Evolutionary conservation across 2,113 vertebrate genomes (phyloP), one percentile per base, ranked within the genome.

Genomic region (Odontophorus gujanensis): DNA sequence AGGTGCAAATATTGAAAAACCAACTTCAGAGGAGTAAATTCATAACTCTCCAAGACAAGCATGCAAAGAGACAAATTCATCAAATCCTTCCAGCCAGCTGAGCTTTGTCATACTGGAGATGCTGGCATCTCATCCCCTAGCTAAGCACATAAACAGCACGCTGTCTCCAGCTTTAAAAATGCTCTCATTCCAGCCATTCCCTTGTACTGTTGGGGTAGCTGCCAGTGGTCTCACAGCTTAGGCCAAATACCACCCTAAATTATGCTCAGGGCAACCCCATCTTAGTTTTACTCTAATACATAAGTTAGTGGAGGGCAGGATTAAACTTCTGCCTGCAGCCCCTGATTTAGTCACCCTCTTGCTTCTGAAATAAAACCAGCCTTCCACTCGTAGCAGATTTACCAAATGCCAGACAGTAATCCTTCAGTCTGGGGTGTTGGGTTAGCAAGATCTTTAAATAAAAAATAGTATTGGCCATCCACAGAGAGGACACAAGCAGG

Each of bases 1-100:
- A 93, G 95, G 80, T 76, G 81, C 73, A 92, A 93, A 86, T 96
- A 90, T 74, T 89, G 81, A 91, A 95, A 87, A 97, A 51, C 11
- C 59, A 71, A 63, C 53, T 92, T 62, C 53, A 92, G 80, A 93
- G 81, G 78, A 51, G 91, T 73, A 21, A 65, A 69, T n/a, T 8
- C 74, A 8, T 50, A 62, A 50, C 32, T 92, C 87, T 81, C 81
- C 94, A 95, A 89, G 90, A 74, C 87, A 95, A 97, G 90, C 80
- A 96, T 93, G 93, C 85, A 80, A 89, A 87, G 94, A 66, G 71
- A 80, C 51, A 74, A 83, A 94, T 90, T 24, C 57, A 94, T 95
- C 91, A 94, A 77, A 89, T 63, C 65, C 87, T 94, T 89, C 92
- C 69, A 95, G 90, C 62, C 86, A 94, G 89, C 85, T 81, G 83